phyloP scores from a whole-genome alignment of 2,888 invertebrate species.

The Orthosia cruda region DNA sequence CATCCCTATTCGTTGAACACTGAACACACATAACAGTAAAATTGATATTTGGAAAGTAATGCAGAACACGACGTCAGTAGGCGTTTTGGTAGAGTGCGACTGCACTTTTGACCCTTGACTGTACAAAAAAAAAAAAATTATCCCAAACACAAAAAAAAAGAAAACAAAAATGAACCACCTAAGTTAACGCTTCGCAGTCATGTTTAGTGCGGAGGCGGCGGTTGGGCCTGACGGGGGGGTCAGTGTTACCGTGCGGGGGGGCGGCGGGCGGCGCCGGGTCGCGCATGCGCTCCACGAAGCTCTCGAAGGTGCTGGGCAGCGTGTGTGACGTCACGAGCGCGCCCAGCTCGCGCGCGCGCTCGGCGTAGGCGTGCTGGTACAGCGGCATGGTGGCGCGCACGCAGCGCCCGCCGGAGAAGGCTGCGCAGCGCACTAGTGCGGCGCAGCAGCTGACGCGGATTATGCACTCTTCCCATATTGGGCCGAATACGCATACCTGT shows the following conservation, averaged over 20 bases:
- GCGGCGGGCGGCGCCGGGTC: slow-evolving; percentile 76
- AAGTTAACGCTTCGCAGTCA: slow-evolving; percentile 42
- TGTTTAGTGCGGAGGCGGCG: slow-evolving; percentile 47
- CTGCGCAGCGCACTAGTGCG: slow-evolving; percentile 96
- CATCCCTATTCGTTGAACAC: too few species aligned
- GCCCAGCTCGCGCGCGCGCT: slow-evolving; percentile 96
- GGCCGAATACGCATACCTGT: slow-evolving; percentile 98
- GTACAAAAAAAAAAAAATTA: neutral
- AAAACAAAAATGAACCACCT: slow-evolving; percentile 52
- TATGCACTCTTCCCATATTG: slow-evolving; percentile 97
- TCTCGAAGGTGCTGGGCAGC: slow-evolving; percentile 97
- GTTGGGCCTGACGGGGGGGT: slow-evolving; percentile 49
- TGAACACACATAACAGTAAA: too few species aligned
- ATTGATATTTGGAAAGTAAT: too few species aligned
- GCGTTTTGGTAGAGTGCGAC: too few species aligned
- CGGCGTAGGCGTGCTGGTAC: slow-evolving; percentile 98
- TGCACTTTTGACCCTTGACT: too few species aligned
- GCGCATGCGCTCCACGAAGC: slow-evolving; percentile 91
- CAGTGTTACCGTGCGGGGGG: slow-evolving; percentile 53
- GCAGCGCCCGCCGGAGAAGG: slow-evolving; percentile 97
- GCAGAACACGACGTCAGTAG: too few species aligned
- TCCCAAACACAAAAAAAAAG: slow-evolving; percentile 21
- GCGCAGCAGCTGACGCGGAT: slow-evolving; percentile 93
- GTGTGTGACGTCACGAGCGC: slow-evolving; percentile 97
- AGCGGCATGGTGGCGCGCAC: slow-evolving; percentile 97